phyloP scores from a whole-genome alignment of 2,888 invertebrate genomes.

The Hirtodrosophila histrioides region DNA sequence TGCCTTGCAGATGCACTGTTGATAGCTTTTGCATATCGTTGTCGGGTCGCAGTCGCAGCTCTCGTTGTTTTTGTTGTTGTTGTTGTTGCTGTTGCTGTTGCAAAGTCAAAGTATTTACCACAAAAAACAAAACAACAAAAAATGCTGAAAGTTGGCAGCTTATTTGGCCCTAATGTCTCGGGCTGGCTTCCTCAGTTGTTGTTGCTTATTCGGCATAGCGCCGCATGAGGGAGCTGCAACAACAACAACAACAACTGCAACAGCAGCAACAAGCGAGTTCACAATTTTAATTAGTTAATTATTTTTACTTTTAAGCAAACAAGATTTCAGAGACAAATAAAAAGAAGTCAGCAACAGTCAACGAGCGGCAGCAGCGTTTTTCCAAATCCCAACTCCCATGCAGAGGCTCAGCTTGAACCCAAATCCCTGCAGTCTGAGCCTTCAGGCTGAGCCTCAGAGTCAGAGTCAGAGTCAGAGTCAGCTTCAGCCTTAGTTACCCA shows the following conservation, averaged over 20 bases:
- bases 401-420: slow-evolving; percentile 30
- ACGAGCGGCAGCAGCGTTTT: slow-evolving; percentile 6
- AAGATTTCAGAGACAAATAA: slow-evolving; percentile 77
- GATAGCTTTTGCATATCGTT: slow-evolving; percentile 80
- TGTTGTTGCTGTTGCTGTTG: slow-evolving; percentile 25
- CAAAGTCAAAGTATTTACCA: slow-evolving; percentile 74
- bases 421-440: slow-evolving; percentile 47
- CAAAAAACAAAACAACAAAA: slow-evolving; percentile 19
- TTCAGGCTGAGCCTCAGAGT: slow-evolving; percentile 4
- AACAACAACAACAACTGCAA: slow-evolving; percentile 17
- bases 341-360: slow-evolving; percentile 35
- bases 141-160: slow-evolving; percentile 65
- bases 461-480: not conserved
- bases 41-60: slow-evolving; percentile 44
- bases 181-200: slow-evolving; percentile 24
- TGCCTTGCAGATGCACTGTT: slow-evolving; percentile 68
- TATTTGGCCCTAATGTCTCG: slow-evolving; percentile 77
- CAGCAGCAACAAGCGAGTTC: slow-evolving; percentile 59
- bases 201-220: slow-evolving; percentile 47
- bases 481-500: slow-evolving; percentile 35
- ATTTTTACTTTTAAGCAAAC: slow-evolving; percentile 80
- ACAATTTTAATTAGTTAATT: slow-evolving; percentile 82
- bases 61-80: no score
- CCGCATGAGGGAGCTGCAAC: slow-evolving; percentile 17
- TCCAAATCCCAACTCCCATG: slow-evolving; percentile 24